Percentiles rank a stretch among this genome's conserved stretches.
Evolutionary conservation across 2,113 vertebrate species (phyloP).

Genomic region (Pterocles burchelli): DNA sequence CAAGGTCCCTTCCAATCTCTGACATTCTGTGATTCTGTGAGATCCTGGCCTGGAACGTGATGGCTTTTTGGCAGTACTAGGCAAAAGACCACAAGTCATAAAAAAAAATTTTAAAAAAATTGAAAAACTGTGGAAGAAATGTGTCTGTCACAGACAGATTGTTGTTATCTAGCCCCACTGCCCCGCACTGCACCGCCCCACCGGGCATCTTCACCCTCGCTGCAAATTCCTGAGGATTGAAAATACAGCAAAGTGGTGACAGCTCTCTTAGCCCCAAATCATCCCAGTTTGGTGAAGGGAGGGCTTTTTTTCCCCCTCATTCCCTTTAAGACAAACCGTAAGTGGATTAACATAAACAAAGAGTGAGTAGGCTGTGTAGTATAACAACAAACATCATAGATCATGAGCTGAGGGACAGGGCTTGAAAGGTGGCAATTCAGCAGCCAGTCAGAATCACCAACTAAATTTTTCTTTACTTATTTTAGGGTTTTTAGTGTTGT

Average conservation of each 20-base stretch:
- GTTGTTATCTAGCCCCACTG: not conserved
- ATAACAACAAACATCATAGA: not conserved
- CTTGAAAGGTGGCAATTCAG: slow-evolving; percentile 6
- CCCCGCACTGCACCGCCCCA: not conserved
- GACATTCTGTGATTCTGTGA: too few species aligned
- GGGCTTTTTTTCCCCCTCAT: not conserved
- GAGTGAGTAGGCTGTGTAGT: not conserved
- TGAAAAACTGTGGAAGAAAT: not conserved
- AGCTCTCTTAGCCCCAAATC: not conserved
- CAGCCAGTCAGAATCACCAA: slow-evolving; percentile 17
- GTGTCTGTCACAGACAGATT: not conserved
- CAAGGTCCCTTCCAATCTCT: too few species aligned
- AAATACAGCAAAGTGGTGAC: not conserved
- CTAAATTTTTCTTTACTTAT: slow-evolving; percentile 37
- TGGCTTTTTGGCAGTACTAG: not conserved
- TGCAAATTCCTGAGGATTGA: not conserved
- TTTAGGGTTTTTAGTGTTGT: slow-evolving; percentile 41
- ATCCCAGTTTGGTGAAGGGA: not conserved
- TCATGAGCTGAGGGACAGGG: slow-evolving; percentile 6
- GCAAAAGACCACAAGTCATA: not conserved
- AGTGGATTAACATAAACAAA: not conserved
- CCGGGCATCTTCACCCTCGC: not conserved
- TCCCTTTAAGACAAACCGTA: not conserved
- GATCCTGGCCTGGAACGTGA: not conserved
- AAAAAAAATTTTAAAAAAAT: not conserved